Evolutionary conservation across 2,113 vertebrate genomes (phyloP).

Genomic region (Hippocampus zosterae): DNA sequence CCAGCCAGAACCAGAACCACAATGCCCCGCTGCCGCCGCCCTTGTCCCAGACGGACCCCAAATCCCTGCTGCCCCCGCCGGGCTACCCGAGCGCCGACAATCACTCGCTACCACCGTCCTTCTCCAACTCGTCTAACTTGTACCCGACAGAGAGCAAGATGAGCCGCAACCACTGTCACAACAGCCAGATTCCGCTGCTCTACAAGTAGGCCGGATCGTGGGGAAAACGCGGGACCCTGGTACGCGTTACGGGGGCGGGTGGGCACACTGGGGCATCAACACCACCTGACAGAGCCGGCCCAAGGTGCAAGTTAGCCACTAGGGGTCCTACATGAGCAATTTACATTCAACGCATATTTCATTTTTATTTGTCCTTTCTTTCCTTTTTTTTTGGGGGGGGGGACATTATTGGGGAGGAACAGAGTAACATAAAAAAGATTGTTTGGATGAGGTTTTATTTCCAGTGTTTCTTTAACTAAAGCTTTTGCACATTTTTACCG

Average conservation of each 20-base stretch:
- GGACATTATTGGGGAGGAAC: not conserved
- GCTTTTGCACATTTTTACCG: no score
- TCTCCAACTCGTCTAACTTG: conserved; percentile 74
- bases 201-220: conserved; percentile 71
- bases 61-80: conserved; percentile 72
- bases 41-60: conserved; percentile 64
- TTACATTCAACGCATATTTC: not conserved
- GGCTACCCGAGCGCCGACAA: conserved; percentile 77
- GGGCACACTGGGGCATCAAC: not conserved
- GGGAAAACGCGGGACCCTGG: not conserved
- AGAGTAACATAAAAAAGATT: no score
- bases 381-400: not conserved
- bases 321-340: not conserved
- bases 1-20: conserved; percentile 72
- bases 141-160: conserved; percentile 85
- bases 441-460: no score
- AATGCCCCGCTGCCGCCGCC: conserved; percentile 50
- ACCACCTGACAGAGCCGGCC: not conserved
- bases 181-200: conserved; percentile 87
- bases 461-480: no score
- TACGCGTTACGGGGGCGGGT: not conserved
- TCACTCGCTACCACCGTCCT: conserved; percentile 72
- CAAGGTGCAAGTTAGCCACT: not conserved
- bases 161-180: conserved; percentile 85
- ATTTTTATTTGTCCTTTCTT: not conserved